A percentile compares a stretch with the other conserved stretches of the same genome.
phyloP scores from a whole-genome alignment of 2,113 vertebrate genomes.

The Mixornis gularis region DNA sequence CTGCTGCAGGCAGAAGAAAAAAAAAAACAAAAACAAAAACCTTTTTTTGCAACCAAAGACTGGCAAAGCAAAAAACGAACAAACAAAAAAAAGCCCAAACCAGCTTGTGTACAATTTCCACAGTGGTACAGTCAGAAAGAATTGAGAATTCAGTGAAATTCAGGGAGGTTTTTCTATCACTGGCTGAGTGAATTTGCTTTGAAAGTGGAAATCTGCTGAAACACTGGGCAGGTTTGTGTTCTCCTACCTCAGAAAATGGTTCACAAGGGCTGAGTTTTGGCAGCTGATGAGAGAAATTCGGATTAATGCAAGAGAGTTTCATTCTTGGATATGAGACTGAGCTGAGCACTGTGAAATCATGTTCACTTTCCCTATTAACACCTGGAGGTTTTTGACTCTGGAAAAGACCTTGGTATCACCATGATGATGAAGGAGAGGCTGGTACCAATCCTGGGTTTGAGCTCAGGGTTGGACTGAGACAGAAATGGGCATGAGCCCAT shows the following conservation, averaged over 20 bases:
- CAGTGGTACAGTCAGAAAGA: rapidly evolving
- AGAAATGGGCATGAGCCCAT: rapidly evolving
- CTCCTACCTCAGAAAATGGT: not conserved
- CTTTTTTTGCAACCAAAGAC: not conserved
- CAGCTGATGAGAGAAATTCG: not conserved
- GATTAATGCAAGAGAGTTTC: not conserved
- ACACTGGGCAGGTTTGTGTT: not conserved
- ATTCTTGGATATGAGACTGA: not conserved
- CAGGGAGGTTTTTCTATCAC: not conserved
- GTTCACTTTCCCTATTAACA: not conserved
- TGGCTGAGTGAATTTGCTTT: not conserved
- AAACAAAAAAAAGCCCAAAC: not conserved
- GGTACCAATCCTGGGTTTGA: not conserved
- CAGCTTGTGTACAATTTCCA: not conserved
- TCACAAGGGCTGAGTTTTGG: not conserved
- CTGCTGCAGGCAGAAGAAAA: not conserved
- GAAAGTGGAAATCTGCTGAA: not conserved
- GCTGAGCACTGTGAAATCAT: not conserved
- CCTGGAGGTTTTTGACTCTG: not conserved
- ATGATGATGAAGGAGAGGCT: not conserved
- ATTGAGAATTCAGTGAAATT: not conserved
- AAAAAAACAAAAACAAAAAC: not conserved
- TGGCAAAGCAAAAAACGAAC: not conserved
- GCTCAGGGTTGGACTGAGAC: not conserved
- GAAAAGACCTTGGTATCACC: rapidly evolving